A percentile compares a stretch with the other conserved stretches of the same genome.
These are phyloP conservation scores for Callorhinus ursinus DNA, from an alignment of 2,113 vertebrate genomes.

Conservation along the genomic window DNA sequence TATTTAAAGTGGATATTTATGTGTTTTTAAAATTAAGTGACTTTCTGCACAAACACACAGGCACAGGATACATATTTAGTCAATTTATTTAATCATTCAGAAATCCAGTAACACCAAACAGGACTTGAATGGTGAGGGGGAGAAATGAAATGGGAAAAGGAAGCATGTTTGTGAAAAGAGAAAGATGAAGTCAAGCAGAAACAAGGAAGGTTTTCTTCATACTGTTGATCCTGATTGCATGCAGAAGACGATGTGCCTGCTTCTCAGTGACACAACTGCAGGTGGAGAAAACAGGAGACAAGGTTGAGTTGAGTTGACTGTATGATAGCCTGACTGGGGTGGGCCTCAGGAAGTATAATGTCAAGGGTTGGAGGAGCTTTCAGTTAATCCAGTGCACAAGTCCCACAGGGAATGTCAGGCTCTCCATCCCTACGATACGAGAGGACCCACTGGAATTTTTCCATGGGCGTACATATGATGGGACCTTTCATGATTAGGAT, in stretches of 20 bases:
- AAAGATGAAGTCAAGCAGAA: not conserved
- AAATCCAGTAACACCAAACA: not conserved
- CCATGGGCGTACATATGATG: too few relatives aligned
- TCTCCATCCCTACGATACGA: not conserved
- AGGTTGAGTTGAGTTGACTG: not conserved
- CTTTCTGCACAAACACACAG: not conserved
- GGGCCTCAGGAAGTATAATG: too few relatives aligned
- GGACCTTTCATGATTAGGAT: not conserved
- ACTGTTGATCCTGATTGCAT: not conserved
- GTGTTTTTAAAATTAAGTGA: not conserved
- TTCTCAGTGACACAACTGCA: not conserved
- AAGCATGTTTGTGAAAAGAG: not conserved
- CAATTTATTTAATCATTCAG: not conserved
- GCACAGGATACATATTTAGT: too few relatives aligned
- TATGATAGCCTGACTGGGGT: not conserved
- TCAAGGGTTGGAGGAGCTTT: not conserved
- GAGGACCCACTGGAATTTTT: not conserved
- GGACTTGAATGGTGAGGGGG: not conserved
- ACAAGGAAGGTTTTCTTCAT: not conserved
- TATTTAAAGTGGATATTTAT: not conserved
- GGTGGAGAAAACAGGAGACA: not conserved
- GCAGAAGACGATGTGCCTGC: not conserved
- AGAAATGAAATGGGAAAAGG: not conserved
- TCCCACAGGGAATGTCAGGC: not conserved
- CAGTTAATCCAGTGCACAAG: not conserved